Evolutionary conservation across 2,797 vertebrate genomes (phyloP).

Genomic region (Ctenopoma multispine): DNA sequence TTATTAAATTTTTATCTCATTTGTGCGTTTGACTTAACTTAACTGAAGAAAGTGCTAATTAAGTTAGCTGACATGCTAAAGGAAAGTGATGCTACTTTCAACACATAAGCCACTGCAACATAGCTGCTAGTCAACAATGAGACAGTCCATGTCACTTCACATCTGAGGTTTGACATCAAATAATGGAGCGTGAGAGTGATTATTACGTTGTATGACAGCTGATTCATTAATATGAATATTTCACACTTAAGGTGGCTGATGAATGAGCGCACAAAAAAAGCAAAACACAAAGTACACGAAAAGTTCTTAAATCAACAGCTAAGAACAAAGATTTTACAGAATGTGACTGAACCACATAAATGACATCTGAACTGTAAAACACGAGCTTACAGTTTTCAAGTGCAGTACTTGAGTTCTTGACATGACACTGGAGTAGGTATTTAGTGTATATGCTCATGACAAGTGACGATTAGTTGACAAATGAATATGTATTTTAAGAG

Average conservation of each 20-base stretch:
- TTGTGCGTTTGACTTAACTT: no score
- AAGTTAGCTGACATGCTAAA: no score
- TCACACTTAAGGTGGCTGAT: slow-evolving; percentile 36
- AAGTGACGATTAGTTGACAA: slow-evolving; percentile 47
- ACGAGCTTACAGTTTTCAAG: slow-evolving; percentile 71
- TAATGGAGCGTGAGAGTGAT: slow-evolving; percentile 10
- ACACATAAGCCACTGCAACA: slow-evolving; percentile 1
- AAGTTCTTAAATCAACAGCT: slow-evolving; percentile 6
- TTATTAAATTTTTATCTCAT: no score
- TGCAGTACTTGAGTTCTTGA: slow-evolving; percentile 50
- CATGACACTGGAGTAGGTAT: slow-evolving; percentile 37
- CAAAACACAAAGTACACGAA: slow-evolving; percentile 16
- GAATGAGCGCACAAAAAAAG: slow-evolving; percentile 52
- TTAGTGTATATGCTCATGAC: slow-evolving; percentile 36
- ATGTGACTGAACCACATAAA: slow-evolving; percentile 24
- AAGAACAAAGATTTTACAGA: slow-evolving; percentile 41
- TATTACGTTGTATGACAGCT: slow-evolving; percentile 12
- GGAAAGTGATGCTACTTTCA: not conserved
- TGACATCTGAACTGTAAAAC: slow-evolving; percentile 52
- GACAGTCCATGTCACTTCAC: not conserved
- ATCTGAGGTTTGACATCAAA: slow-evolving; percentile 58
- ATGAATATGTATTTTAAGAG: slow-evolving; percentile 5
- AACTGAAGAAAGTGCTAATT: no score
- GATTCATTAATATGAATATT: slow-evolving; percentile 45
- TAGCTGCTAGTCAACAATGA: no score